Evolutionary conservation across 2,888 invertebrate species (phyloP).

Genomic region (Cistogaster globosa): DNA sequence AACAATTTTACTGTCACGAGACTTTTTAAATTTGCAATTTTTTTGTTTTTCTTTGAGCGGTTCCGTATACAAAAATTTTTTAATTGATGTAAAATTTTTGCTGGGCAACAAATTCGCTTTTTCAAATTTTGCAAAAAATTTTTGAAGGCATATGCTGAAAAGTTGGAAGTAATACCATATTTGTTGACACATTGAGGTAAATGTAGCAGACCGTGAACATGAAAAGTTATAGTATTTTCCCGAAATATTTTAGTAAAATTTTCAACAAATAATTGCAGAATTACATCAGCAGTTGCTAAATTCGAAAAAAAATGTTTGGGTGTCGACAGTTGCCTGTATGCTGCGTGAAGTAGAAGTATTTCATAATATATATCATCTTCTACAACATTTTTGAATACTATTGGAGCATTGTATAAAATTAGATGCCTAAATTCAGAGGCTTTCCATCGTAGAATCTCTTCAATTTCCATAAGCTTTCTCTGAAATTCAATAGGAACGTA

Average conservation of each 20-base stretch:
- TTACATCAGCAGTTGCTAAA: conserved; percentile 12
- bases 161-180: neutral
- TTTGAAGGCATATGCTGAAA: conserved; percentile 32
- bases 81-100: conserved; percentile 34
- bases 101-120: conserved; percentile 11
- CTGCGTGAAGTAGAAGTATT: conserved; percentile 26
- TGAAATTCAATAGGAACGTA: conserved; percentile 36
- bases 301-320: conserved; percentile 29
- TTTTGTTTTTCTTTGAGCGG: neutral
- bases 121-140: conserved; percentile 28
- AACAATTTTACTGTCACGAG: neutral
- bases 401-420: conserved; percentile 16
- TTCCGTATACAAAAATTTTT: neutral
- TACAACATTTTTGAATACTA: conserved; percentile 24
- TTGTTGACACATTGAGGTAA: conserved; percentile 6
- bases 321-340: conserved; percentile 16
- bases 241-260: conserved; percentile 36
- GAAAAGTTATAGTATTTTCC: conserved; percentile 8
- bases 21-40: conserved; percentile 7
- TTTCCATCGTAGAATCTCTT: conserved; percentile 40
- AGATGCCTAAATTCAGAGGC: conserved; percentile 30
- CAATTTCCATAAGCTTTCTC: conserved; percentile 20
- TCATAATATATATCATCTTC: conserved; percentile 40
- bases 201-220: conserved; percentile 30
- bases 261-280: conserved; percentile 31